Evolutionary conservation across 2,797 vertebrate genomes (phyloP), one percentile per base, ranked within the genome.

Genomic region (Cheirogaleus major): DNA sequence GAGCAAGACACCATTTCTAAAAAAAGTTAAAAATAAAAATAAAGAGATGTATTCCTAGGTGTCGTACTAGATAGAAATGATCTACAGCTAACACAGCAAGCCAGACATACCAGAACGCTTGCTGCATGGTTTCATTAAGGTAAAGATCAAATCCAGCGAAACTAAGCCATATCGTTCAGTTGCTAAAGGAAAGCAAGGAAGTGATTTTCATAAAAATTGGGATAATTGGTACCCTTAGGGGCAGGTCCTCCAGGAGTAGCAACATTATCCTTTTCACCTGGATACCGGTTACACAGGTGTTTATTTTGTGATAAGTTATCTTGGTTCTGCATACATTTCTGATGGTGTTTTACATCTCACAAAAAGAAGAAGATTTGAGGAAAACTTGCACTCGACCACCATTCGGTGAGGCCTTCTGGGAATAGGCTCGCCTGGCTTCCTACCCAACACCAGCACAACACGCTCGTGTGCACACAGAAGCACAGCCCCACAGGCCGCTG

Each of bases 401-500:
- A 38, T 2, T 23, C 20, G 14, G 3, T 7, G 67, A 57, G 57
- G 20, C 10, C 35, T 43, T 14, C n/a, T 0, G 20, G 89, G 48
- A n/a, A 22, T 3, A 22, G 41, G 7, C 17, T 9, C 4, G 15
- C 5, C 35, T 14, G 23, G 20, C 14, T 32, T 61, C 61, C 12
- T 13, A 18, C 48, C 38, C n/a, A n/a, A 25, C 57, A 6, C 9
- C 5, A 22, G 67, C n/a, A 43, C 2, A 2, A 9, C 4, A 5
- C 4, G 4, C 41, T 20, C 13, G 12, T 65, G 18, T 48, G 30
- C 10, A 17, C 11, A 4, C 1, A 30, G 61, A 48, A 20, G 8
- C 1, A 11, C 0, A 8, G 50, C 13, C 41, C 25, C 6, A 2
- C 1, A 17, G 4, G 32, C 8, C 10, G 2, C 1, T 1, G 6